Evolutionary conservation across 92 coral and sea anemone species (phyloP).

Genomic region (Muricea muricata): DNA sequence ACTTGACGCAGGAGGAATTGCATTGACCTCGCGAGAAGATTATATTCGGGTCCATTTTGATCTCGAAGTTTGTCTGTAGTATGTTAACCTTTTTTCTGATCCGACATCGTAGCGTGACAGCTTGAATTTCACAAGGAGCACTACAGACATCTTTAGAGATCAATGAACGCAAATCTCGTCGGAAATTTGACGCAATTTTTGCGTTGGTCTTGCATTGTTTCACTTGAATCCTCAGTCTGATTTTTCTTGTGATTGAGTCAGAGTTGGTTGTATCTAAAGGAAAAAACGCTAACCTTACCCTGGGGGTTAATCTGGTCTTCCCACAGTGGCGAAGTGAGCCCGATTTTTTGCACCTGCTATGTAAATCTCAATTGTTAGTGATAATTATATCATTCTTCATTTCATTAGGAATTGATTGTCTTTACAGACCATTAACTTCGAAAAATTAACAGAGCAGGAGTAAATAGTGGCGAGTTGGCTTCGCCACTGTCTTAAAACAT

Average conservation of each 20-base stretch:
- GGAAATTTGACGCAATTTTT: constrained; percentile 49
- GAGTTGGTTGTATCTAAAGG: constrained; percentile 15
- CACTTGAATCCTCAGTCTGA: constrained; percentile 75
- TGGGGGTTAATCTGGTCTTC: too few species aligned
- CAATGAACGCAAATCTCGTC: constrained; percentile 66
- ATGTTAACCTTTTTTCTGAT: constrained; percentile 31
- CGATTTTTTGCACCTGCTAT: too few species aligned
- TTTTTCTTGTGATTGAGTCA: constrained; percentile 68
- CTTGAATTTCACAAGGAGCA: constrained; percentile 80
- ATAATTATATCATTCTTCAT: too few species aligned
- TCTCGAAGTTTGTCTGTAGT: constrained; percentile 70
- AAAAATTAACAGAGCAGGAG: too few species aligned
- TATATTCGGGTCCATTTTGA: constrained; percentile 66
- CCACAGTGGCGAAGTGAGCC: too few species aligned
- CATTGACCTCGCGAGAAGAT: constrained; percentile 72
- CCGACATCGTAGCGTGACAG: constrained; percentile 67
- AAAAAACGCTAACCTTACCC: too few species aligned
- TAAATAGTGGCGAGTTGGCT: too few species aligned
- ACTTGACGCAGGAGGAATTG: constrained; percentile 78
- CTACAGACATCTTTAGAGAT: constrained; percentile 76
- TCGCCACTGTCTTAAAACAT: too few species aligned
- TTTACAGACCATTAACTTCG: too few species aligned
- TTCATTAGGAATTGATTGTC: too few species aligned
- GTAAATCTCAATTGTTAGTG: too few species aligned
- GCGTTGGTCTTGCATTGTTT: constrained; percentile 56